These are phyloP conservation scores for Anoncus sp. DNA, from an alignment of 2,888 invertebrate species.

Conservation along the genomic window DNA sequence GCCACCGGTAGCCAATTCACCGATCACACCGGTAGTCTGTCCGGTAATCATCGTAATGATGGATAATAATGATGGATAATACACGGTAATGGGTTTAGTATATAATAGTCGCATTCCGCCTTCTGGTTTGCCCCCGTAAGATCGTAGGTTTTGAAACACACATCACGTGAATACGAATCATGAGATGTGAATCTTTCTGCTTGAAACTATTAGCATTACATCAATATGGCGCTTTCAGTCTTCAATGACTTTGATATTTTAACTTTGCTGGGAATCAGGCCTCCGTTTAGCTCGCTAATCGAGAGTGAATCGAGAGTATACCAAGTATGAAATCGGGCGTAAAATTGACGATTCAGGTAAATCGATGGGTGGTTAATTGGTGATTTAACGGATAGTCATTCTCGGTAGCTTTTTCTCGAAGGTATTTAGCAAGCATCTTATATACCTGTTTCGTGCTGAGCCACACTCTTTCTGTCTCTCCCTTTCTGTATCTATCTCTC, in stretches of 20 bases:
- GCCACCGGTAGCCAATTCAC: slow-evolving; percentile 42
- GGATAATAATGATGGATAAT: slow-evolving; percentile 55
- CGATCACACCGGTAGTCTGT: slow-evolving; percentile 53
- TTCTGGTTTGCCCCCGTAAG: slow-evolving; percentile 28
- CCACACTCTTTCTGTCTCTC: neutral
- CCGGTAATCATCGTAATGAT: slow-evolving; percentile 58
- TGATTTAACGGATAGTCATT: slow-evolving; percentile 71
- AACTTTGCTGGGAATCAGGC: slow-evolving; percentile 7
- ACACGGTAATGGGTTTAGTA: slow-evolving; percentile 33
- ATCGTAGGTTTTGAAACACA: slow-evolving; percentile 4
- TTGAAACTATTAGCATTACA: slow-evolving; percentile 14
- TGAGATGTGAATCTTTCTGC: slow-evolving; percentile 18
- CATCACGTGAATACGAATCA: slow-evolving; percentile 8
- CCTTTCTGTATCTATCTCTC: slow-evolving; percentile 15
- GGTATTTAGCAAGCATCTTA: slow-evolving; percentile 36
- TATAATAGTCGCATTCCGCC: slow-evolving; percentile 22
- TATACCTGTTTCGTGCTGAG: neutral
- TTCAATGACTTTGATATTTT: slow-evolving; percentile 44
- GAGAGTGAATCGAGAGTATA: slow-evolving; percentile 52
- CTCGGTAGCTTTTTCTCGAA: slow-evolving; percentile 68
- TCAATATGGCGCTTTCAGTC: slow-evolving; percentile 18
- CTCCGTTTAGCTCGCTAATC: slow-evolving; percentile 61
- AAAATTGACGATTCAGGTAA: slow-evolving; percentile 74
- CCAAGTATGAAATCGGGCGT: slow-evolving; percentile 70
- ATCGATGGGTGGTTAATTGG: slow-evolving; percentile 72